Evolutionary conservation across 1,140 invertebrate species (phyloP).

Genomic region (Cydia strobilella): DNA sequence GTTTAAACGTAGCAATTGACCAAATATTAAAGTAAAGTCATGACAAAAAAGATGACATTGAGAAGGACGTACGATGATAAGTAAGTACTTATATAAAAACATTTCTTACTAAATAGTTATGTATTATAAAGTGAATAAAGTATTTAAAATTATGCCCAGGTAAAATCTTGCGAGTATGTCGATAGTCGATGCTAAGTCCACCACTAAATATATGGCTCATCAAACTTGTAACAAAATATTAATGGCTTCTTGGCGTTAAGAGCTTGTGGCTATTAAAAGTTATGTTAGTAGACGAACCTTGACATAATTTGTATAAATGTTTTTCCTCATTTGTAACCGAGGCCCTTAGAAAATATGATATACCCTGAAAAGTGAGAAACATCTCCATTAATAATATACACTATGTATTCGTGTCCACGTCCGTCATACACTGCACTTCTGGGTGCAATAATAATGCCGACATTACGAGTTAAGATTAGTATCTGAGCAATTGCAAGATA

Average conservation of each 20-base stretch:
- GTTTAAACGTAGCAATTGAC: too few species aligned
- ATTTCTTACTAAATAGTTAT: too few species aligned
- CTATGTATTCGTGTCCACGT: slow-evolving; percentile 19
- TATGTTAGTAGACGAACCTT: slow-evolving; percentile 49
- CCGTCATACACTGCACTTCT: slow-evolving; percentile 20
- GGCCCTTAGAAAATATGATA: slow-evolving; percentile 43
- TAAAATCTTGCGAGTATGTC: neutral
- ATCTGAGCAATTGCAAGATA: neutral
- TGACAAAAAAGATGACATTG: too few species aligned
- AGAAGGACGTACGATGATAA: too few species aligned
- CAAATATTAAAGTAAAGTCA: too few species aligned
- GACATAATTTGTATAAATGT: slow-evolving; percentile 50
- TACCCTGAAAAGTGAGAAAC: slow-evolving; percentile 30
- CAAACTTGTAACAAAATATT: slow-evolving; percentile 10
- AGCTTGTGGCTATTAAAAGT: slow-evolving; percentile 41
- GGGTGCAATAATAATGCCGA: slow-evolving; percentile 2
- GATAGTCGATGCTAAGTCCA: neutral
- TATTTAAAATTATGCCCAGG: neutral
- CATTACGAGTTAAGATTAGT: slow-evolving; percentile 8
- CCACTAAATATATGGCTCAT: neutral
- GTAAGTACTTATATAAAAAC: too few species aligned
- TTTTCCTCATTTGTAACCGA: slow-evolving; percentile 63
- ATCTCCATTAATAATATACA: slow-evolving; percentile 26
- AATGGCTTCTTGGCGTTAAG: slow-evolving; percentile 6
- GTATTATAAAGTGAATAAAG: neutral